Base-by-base conservation (phyloP, 2,113 vertebrate species). In the Zosterops borbonicus region DNA sequence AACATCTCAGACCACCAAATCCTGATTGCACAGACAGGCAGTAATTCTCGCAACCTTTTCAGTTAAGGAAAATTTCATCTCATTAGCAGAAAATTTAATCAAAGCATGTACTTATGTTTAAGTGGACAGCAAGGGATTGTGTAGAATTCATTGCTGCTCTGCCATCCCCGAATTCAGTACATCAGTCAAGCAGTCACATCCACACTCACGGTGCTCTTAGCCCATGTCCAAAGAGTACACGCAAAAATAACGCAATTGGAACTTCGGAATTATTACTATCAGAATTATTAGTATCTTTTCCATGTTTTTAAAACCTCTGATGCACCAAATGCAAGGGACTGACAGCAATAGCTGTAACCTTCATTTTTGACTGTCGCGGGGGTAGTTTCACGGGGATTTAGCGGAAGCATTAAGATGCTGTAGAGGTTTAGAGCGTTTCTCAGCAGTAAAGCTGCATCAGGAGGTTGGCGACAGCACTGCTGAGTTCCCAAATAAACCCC, bases 401-500 rank as follows among this genome's bases (percentile, higher is more conserved):
- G 64, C 0, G 2, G 19, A 3, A 75, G 74, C 65, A 37, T 3
- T 19, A 10, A n/a, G n/a, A 65, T 0, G 14, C 17, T 44, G 6
- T 3, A 13, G 52, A 35, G 3, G 29, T 23, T 50, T 19, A 8
- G 33, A 50, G 33, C 4, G 22, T 16, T 69, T 42, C 49, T 25
- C 5, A 16, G 70, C 31, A 31, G 17, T 3, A 6, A 10, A 60
- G 62, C 62, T 6, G 41, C 79, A 1, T 2, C 7, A 4, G n/a
- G 21, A n/a, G 39, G 24, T 0, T 7, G 69, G 33, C 46, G 49
- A 5, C 19, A 53, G 53, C 69, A 0, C 15, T 0, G 53, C 46
- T 3, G 62, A 10, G 39, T 2, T 47, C 1, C 70, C 60, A 2
- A 17, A 14, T 0, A 2, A 21, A 2, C 4, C 25, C 31, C 15